These are phyloP conservation scores for Entosphenus tridentatus DNA, from an alignment of 2,113 vertebrate genomes.

Conservation along the genomic window DNA sequence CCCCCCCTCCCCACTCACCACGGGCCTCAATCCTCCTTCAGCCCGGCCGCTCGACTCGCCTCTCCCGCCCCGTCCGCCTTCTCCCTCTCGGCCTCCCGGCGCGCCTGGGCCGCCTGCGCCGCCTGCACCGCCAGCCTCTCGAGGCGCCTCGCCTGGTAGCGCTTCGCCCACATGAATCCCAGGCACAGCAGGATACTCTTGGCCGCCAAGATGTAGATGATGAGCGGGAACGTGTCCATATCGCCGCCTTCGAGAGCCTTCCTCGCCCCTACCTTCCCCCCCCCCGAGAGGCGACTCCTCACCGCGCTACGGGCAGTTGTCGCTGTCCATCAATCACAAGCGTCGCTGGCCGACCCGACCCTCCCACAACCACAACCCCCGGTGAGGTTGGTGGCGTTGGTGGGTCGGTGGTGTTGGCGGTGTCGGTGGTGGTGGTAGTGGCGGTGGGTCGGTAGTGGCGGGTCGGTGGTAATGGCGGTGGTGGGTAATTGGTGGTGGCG, in stretches of 20 bases:
- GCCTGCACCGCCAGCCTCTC: background rate
- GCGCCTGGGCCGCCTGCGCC: background rate
- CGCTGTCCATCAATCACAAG: too few relatives aligned
- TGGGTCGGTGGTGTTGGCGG: too few relatives aligned
- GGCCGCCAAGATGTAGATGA: background rate
- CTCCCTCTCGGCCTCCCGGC: background rate
- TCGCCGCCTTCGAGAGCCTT: background rate
- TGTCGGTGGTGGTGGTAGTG: too few relatives aligned
- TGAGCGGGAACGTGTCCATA: background rate
- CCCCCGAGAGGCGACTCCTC: too few relatives aligned
- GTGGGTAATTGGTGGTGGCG: too few relatives aligned
- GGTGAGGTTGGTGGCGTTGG: too few relatives aligned
- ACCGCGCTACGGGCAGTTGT: too few relatives aligned
- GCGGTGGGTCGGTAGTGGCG: too few relatives aligned
- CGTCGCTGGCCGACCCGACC: too few relatives aligned
- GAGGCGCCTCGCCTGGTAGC: background rate
- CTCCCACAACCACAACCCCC: too few relatives aligned
- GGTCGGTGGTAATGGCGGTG: too few relatives aligned
- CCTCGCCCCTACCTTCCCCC: too few relatives aligned
- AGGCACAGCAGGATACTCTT: slow-evolving; percentile 1
- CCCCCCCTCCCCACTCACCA: background rate
- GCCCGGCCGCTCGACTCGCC: background rate
- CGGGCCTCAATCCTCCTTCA: background rate
- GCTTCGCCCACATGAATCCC: background rate
- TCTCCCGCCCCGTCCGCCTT: background rate